phyloP scores from a whole-genome alignment of 1,140 invertebrate genomes.

The Callitettix versicolor region DNA sequence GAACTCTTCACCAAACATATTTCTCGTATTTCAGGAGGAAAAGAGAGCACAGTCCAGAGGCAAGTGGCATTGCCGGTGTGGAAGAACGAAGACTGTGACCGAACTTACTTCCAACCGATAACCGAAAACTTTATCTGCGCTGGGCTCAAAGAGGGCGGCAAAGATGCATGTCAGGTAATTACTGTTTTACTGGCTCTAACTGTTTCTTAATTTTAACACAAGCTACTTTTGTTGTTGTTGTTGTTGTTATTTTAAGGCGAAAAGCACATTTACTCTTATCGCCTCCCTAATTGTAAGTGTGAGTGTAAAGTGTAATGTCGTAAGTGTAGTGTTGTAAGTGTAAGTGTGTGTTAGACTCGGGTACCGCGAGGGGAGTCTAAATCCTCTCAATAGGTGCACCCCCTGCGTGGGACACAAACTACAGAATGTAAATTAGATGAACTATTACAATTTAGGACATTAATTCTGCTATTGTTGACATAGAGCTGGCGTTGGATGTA shows the following conservation, averaged over 20 bases:
- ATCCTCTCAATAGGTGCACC: no score
- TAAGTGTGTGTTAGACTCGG: no score
- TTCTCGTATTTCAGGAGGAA: slow-evolving; percentile 44
- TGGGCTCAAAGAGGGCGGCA: slow-evolving; percentile 78
- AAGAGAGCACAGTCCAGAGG: slow-evolving; percentile 70
- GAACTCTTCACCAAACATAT: no score
- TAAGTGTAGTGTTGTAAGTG: no score
- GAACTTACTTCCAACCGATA: slow-evolving; percentile 84
- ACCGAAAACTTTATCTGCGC: slow-evolving; percentile 85
- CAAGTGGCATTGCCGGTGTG: slow-evolving; percentile 80
- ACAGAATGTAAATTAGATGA: neutral
- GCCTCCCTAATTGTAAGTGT: no score
- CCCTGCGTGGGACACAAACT: neutral
- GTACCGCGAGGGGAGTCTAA: no score
- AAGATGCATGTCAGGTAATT: slow-evolving; percentile 79
- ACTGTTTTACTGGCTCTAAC: neutral
- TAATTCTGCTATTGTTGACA: no score
- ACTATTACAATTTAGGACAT: neutral
- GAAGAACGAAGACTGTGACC: slow-evolving; percentile 82
- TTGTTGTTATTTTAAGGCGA: no score
- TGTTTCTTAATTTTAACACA: neutral
- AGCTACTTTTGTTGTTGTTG: neutral
- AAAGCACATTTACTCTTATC: no score
- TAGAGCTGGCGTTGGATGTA: no score
- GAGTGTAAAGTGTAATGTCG: no score